Evolutionary conservation across 2,888 invertebrate genomes (phyloP).

Genomic region (Bedellia somnulentella): DNA sequence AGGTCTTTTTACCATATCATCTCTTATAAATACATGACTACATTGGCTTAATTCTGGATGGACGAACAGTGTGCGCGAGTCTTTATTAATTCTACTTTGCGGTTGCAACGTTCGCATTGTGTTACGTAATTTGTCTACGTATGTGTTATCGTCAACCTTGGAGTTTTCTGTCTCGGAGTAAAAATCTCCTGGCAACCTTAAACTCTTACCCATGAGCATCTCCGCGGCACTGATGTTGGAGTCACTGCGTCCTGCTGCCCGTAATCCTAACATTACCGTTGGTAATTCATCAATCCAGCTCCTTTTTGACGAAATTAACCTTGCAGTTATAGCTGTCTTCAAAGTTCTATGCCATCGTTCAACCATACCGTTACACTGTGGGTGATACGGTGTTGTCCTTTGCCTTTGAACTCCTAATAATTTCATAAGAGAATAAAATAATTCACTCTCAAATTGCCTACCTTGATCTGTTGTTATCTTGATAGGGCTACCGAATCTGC

Average conservation of each 20-base stretch:
- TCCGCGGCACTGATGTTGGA: neutral
- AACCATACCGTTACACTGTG: conserved; percentile 1
- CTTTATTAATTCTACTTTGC: no score
- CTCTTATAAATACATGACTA: no score
- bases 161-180: neutral
- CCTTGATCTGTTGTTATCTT: conserved; percentile 9
- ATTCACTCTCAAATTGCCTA: conserved; percentile 6
- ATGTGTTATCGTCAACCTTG: neutral
- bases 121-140: conserved; percentile 1
- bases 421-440: neutral
- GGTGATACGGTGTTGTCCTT: neutral
- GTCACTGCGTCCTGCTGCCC: neutral
- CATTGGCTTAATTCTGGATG: neutral
- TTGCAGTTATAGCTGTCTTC: neutral
- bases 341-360: neutral
- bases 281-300: neutral
- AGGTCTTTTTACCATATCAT: conserved; percentile 7
- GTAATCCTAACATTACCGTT: neutral
- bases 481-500: conserved; percentile 9
- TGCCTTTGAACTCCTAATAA: neutral
- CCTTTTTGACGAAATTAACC: neutral
- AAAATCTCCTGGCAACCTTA: conserved; percentile 2
- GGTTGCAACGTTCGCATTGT: neutral
- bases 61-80: neutral
- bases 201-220: neutral